These are phyloP conservation scores for Mareca penelope DNA, from an alignment of 2,797 vertebrate species.

Conservation along the genomic window DNA sequence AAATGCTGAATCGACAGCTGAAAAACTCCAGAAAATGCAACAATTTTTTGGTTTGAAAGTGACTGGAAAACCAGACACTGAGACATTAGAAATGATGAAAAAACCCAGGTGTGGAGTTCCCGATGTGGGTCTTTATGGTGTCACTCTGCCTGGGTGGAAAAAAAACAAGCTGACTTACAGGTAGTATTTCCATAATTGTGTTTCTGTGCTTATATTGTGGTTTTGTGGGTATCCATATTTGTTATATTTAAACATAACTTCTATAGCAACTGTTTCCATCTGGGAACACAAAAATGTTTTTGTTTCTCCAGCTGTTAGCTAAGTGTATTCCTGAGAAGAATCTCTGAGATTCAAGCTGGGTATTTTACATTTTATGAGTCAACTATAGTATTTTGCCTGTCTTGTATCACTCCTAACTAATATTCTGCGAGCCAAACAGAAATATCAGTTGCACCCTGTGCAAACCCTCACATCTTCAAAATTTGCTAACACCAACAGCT, in stretches of 20 bases:
- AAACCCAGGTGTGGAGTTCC: slow-evolving; percentile 90
- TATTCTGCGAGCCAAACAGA: background rate
- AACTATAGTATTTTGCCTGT: background rate
- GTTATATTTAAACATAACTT: background rate
- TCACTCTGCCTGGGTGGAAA: slow-evolving; percentile 81
- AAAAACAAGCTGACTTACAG: slow-evolving; percentile 88
- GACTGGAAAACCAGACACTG: slow-evolving; percentile 82
- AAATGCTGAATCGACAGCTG: slow-evolving; percentile 30
- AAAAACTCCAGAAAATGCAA: slow-evolving; percentile 91
- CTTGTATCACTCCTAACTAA: background rate
- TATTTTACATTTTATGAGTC: background rate
- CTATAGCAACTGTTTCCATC: background rate
- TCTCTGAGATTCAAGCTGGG: background rate
- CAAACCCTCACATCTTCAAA: background rate
- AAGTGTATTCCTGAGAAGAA: background rate
- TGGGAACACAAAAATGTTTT: background rate
- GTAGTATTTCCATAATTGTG: slow-evolving; percentile 68
- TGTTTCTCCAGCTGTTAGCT: background rate
- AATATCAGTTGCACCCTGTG: background rate
- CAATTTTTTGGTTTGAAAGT: slow-evolving; percentile 84
- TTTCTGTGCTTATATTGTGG: background rate
- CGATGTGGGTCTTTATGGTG: slow-evolving; percentile 80
- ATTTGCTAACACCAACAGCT: background rate
- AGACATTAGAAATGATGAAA: slow-evolving; percentile 88
- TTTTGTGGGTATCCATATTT: background rate